A percentile compares a stretch with the other conserved stretches of the same genome.
Evolutionary conservation across 2,113 vertebrate genomes (phyloP).

Genomic region (Tragulus kanchil): DNA sequence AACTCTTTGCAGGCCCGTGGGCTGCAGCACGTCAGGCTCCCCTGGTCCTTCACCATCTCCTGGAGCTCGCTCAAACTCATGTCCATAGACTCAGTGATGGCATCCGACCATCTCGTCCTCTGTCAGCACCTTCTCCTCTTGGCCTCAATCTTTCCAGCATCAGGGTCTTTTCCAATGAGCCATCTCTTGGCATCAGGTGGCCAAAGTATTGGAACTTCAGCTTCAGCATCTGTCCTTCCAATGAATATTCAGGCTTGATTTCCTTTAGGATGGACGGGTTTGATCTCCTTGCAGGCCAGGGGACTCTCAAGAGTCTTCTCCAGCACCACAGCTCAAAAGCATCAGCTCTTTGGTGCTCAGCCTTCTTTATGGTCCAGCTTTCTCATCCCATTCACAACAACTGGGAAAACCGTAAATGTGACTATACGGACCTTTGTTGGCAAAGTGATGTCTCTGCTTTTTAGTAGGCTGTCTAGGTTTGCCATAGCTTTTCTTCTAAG

Average conservation of each 20-base stretch:
- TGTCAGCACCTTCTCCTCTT: not conserved
- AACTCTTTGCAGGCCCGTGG: accelerated
- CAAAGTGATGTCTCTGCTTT: not conserved
- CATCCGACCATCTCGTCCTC: not conserved
- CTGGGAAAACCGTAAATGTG: not conserved
- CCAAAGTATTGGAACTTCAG: not conserved
- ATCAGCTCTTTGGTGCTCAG: not conserved
- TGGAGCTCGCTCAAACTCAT: accelerated
- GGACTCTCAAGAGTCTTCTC: not conserved
- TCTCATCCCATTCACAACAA: not conserved
- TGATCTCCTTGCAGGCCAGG: not conserved
- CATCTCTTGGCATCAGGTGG: not conserved
- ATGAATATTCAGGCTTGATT: not conserved
- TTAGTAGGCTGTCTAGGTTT: not conserved
- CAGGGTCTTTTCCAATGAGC: not conserved
- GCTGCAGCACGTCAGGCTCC: not conserved
- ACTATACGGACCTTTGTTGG: not conserved
- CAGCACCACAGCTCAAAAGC: not conserved
- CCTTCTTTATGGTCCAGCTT: not conserved
- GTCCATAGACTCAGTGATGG: not conserved
- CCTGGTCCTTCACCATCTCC: not conserved
- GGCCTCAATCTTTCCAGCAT: not conserved
- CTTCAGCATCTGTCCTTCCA: not conserved
- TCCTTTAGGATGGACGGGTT: not conserved
- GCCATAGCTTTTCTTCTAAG: not conserved